These are phyloP conservation scores for Alosa alosa DNA, from an alignment of 2,113 vertebrate species.

Conservation along the genomic window DNA sequence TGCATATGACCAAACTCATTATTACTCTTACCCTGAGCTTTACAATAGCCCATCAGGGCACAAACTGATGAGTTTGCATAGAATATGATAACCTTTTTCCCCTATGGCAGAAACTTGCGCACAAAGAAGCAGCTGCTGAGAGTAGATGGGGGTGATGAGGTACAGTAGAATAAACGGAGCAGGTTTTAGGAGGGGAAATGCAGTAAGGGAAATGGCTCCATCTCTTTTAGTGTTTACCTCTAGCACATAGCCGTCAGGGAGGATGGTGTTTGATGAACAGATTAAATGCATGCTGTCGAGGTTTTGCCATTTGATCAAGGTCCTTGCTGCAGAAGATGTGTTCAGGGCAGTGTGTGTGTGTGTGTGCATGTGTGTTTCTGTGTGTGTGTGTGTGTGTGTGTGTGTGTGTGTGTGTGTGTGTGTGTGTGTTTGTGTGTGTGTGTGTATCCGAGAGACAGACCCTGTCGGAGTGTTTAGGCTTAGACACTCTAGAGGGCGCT, in stretches of 20 bases:
- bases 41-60: not conserved
- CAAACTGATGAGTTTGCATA: not conserved
- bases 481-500: slow-evolving; percentile 53
- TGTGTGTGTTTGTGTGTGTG: not conserved
- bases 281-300: not conserved
- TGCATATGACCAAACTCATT: slow-evolving; percentile 5
- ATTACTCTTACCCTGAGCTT: not conserved
- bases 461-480: not conserved
- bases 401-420: slow-evolving; percentile 5
- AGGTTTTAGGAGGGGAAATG: not conserved
- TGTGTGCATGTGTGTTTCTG: slow-evolving; percentile 8
- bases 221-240: not conserved
- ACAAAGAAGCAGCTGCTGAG: not conserved
- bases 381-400: not conserved
- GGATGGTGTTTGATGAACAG: not conserved
- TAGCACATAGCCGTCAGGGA: not conserved
- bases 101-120: not conserved
- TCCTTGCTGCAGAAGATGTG: not conserved
- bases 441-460: slow-evolving; percentile 16
- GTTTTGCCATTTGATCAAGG: slow-evolving; percentile 11
- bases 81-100: not conserved
- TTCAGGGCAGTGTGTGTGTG: not conserved
- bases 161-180: not conserved
- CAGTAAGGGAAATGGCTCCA: not conserved
- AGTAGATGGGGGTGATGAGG: not conserved